These are phyloP conservation scores for Nasua narica DNA, from an alignment of 2,797 vertebrate genomes.

Conservation along the genomic window DNA sequence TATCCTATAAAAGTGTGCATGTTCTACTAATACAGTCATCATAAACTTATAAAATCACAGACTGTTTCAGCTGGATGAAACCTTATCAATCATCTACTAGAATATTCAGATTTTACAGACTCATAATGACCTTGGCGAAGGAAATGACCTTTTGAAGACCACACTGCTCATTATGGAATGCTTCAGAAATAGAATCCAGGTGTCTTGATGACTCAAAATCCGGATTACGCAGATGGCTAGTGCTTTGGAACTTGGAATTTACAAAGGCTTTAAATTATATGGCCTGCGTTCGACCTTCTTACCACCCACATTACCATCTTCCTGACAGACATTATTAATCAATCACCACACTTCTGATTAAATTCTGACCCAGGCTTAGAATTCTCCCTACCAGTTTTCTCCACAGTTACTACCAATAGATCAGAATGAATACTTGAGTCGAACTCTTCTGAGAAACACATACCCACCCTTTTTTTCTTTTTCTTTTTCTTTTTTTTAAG, in stretches of 20 bases:
- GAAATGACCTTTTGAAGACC: conserved; percentile 17
- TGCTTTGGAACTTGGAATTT: neutral
- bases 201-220: neutral
- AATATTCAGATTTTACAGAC: neutral
- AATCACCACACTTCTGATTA: neutral
- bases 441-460: neutral
- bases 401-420: neutral
- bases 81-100: neutral
- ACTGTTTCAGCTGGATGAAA: neutral
- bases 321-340: neutral
- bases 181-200: neutral
- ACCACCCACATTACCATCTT: neutral
- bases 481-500: neutral
- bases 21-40: neutral
- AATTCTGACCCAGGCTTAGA: neutral
- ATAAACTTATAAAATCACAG: conserved; percentile 5
- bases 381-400: neutral
- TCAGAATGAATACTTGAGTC: neutral
- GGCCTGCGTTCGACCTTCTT: neutral
- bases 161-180: neutral
- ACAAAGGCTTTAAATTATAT: neutral
- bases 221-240: neutral
- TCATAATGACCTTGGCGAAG: neutral
- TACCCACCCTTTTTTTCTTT: neutral
- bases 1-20: neutral